These are phyloP conservation scores for human DNA, from an alignment of 2,113 vertebrate species.

Conservation along the genomic window GRCh38 chr12:24778501-24779000, in stretches of 20 bases:
- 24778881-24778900: background rate
- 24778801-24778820: background rate
- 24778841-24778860: background rate
- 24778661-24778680: conserved; percentile 79
- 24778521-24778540: conserved; percentile 84
- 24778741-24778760: conserved; percentile 79
- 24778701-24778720: conserved; percentile 76
- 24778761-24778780: conserved; percentile 82
- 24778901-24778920: background rate
- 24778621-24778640: conserved; percentile 83
- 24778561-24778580: conserved; percentile 85
- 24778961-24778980: conserved; percentile 30
- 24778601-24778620: conserved; percentile 77
- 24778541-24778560: conserved; percentile 81
- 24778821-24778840: background rate
- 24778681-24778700: conserved; percentile 81
- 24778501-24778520: conserved; percentile 80
- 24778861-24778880: background rate
- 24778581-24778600: conserved; percentile 86
- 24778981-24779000: conserved; percentile 37
- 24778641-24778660: conserved; percentile 86
- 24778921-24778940: background rate
- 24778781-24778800: conserved; percentile 35
- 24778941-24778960: conserved; percentile 59
- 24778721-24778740: conserved; percentile 58